A percentile compares a stretch with the other conserved stretches of the same genome.
Evolutionary conservation across 2,797 vertebrate species (phyloP).

Genomic region (Squalus acanthias): DNA sequence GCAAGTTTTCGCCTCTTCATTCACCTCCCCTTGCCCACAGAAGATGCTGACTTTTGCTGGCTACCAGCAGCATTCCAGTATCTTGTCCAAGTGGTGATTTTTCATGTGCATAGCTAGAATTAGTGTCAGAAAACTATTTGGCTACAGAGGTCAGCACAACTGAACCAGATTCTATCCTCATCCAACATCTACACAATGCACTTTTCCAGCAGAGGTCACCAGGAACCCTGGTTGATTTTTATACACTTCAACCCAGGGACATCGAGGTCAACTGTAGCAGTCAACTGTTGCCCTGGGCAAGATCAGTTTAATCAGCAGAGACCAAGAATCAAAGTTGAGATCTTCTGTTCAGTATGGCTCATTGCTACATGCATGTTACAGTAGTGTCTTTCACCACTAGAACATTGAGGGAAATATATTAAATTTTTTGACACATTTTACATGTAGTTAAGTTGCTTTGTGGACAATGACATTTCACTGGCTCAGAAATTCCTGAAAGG

Average conservation of each 20-base stretch:
- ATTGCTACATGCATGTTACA: background rate
- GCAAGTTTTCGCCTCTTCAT: background rate
- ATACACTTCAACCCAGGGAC: background rate
- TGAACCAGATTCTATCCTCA: background rate
- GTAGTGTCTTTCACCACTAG: background rate
- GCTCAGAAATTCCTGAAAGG: background rate
- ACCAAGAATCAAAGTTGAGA: background rate
- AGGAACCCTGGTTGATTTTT: background rate
- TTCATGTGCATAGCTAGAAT: background rate
- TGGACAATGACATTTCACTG: background rate
- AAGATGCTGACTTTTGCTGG: background rate
- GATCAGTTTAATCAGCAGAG: background rate
- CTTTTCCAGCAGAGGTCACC: background rate
- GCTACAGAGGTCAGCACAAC: background rate
- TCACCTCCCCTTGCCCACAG: no score
- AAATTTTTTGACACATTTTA: background rate
- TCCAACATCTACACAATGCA: background rate
- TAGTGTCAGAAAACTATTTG: background rate
- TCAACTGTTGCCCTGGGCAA: background rate
- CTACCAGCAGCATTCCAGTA: background rate
- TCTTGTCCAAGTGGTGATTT: background rate
- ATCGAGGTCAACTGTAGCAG: background rate
- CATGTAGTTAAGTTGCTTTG: background rate
- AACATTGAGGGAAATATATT: background rate
- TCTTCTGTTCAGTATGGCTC: background rate